Percentiles rank a stretch among this genome's conserved stretches.
Conservation (phyloP, 1,140 invertebrate species). For the Phocides pigmalion region DNA sequence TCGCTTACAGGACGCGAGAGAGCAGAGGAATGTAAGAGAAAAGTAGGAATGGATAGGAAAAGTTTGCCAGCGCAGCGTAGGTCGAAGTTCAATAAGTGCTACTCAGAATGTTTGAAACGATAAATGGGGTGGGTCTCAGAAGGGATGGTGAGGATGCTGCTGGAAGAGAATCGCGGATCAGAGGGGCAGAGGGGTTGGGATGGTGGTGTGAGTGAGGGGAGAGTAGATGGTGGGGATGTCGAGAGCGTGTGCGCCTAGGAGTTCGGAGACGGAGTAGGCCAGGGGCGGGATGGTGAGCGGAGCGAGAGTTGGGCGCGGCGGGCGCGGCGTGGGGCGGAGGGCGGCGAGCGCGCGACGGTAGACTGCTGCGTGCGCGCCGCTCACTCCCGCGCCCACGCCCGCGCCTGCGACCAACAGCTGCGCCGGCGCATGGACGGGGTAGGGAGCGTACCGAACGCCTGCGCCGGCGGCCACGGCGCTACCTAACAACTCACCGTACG, state of each 20-base stretch:
- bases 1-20: conserved; percentile 46
- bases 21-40: conserved; percentile 73
- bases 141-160: conserved; percentile 79
- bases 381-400: conserved; percentile 71
- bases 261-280: conserved; percentile 78
- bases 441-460: conserved; percentile 87
- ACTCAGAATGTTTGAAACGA: conserved; percentile 37
- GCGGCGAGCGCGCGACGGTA: conserved; percentile 79
- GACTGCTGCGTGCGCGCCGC: conserved; percentile 60
- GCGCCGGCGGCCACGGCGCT: conserved; percentile 85
- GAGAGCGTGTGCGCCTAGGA: conserved; percentile 76
- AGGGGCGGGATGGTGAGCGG: conserved; percentile 68
- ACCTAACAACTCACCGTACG: conserved; percentile 98
- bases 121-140: conserved; percentile 48
- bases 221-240: conserved; percentile 77
- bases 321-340: conserved; percentile 70
- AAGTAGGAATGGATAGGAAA: conserved; percentile 60
- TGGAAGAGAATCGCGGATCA: conserved; percentile 86
- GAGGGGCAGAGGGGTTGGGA: conserved; percentile 84
- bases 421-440: conserved; percentile 84
- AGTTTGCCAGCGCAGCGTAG: conserved; percentile 47
- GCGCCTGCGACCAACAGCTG: conserved; percentile 84
- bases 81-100: conserved; percentile 32
- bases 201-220: conserved; percentile 69
- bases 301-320: conserved; percentile 71